phyloP scores from a whole-genome alignment of 2,113 vertebrate species.

The Prolemur simus region DNA sequence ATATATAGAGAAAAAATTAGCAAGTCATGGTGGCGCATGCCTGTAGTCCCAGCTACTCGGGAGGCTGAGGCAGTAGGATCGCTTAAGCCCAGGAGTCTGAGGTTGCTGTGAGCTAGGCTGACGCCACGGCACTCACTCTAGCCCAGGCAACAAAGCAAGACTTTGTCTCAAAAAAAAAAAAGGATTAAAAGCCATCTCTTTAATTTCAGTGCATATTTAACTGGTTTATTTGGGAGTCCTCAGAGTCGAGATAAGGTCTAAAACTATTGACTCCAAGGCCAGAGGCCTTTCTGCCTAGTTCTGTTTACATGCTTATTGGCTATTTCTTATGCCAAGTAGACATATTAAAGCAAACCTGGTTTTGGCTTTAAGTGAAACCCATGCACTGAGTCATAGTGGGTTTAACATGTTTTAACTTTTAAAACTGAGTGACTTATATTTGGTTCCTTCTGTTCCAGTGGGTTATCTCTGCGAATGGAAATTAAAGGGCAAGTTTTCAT shows the following conservation, averaged over 20 bases:
- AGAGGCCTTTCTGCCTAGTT: neutral
- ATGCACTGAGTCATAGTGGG: neutral
- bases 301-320: neutral
- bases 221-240: neutral
- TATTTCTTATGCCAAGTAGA: neutral
- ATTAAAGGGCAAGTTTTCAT: neutral
- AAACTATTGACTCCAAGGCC: neutral
- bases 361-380: neutral
- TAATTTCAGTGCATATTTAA: neutral
- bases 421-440: neutral
- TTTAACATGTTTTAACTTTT: neutral
- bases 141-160: too few relatives aligned
- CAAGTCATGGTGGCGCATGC: too few relatives aligned
- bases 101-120: too few relatives aligned
- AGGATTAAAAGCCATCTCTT: neutral
- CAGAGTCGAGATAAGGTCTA: neutral
- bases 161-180: too few relatives aligned
- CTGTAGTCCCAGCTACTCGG: too few relatives aligned
- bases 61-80: too few relatives aligned
- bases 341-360: neutral
- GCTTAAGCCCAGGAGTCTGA: too few relatives aligned
- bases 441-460: neutral
- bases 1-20: too few relatives aligned
- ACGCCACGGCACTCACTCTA: too few relatives aligned
- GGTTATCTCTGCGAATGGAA: neutral